These are phyloP conservation scores for Oplegnathus fasciatus DNA, from an alignment of 2,113 vertebrate species.

Conservation along the genomic window DNA sequence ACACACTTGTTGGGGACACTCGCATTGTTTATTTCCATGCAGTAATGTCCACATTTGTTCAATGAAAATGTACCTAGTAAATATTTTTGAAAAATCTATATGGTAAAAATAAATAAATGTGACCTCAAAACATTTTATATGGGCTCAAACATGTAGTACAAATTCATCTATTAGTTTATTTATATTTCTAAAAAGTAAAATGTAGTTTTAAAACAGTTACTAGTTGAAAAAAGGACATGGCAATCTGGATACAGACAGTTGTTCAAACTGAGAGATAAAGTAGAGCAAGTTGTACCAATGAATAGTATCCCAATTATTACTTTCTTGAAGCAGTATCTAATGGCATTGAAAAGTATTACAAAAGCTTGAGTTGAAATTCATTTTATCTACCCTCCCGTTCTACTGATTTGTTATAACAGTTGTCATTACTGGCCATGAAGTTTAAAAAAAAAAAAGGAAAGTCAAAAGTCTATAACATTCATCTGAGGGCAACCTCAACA, in stretches of 20 bases:
- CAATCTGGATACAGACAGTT: slow-evolving; percentile 42
- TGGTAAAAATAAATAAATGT: slow-evolving; percentile 95
- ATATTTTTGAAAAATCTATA: slow-evolving; percentile 92
- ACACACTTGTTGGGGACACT: slow-evolving; percentile 64
- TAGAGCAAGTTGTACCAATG: slow-evolving; percentile 59
- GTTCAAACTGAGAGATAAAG: slow-evolving; percentile 54
- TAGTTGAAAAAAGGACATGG: slow-evolving; percentile 70
- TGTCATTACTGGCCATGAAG: slow-evolving; percentile 77
- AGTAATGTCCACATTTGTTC: slow-evolving; percentile 89
- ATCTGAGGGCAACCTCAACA: slow-evolving; percentile 43
- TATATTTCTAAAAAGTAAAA: slow-evolving; percentile 67
- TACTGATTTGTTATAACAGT: slow-evolving; percentile 50
- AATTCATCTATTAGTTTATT: slow-evolving; percentile 60
- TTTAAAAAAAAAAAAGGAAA: slow-evolving; percentile 32
- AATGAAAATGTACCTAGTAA: slow-evolving; percentile 92
- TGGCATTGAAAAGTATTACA: slow-evolving; percentile 65
- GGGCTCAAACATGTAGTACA: slow-evolving; percentile 72
- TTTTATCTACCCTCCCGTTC: slow-evolving; percentile 39
- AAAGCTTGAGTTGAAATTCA: slow-evolving; percentile 66
- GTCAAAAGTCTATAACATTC: slow-evolving; percentile 53
- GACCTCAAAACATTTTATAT: slow-evolving; percentile 74
- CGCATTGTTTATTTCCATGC: slow-evolving; percentile 87
- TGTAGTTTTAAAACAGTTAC: slow-evolving; percentile 67
- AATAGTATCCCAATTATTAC: slow-evolving; percentile 57
- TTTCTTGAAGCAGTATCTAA: slow-evolving; percentile 52